Base-by-base conservation (phyloP, 2,797 vertebrate genomes). In the Danio albolineatus region DNA sequence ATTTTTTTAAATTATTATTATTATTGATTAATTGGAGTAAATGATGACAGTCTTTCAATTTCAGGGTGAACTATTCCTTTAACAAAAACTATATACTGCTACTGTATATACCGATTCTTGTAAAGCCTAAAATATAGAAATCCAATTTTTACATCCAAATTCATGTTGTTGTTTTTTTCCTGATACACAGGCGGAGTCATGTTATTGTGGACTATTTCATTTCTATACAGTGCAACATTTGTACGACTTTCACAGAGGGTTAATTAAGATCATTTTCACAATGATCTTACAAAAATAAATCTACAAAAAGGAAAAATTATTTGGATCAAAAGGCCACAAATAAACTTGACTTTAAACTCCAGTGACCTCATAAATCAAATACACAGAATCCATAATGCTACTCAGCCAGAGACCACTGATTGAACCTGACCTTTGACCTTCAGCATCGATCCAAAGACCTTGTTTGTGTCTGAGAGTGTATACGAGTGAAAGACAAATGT, bases 391-490 rank as follows among this genome's bases (percentile, higher is more conserved):
- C 39, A 64, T 61, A 60, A 51, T 38, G 60, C 71, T 59, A 78
- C 78, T 80, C 56, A 56, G 56, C 59, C 60, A 46, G 7, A 13
- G 43, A 66, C 38, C 60, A 77, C 79, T 65, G 77, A 83, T 72
- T 85, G 80, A 83, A 80, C 64, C 67, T 74, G 76, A 86, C 69
- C 73, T 80, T 19, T 61, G 62, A 80, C 61, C 73, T 78, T 16
- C 19, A 67, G 21, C 66, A 85, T 56, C 43, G 70, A 86, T 84
- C 74, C 39, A 46, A 12, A 66, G 43, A 64, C 46, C 51, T 53
- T 0, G 21, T 46, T 44, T 70, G 39, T 59, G 57, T 66, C n/a
- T 28, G 16, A 75, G 38, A 13, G n/a, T 46, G 7, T n/a, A 51
- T 39, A 66, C 12, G 49, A 71, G 19, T 49, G 46, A 70, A 57